A percentile compares a stretch with the other conserved stretches of the same genome.
These are phyloP conservation scores for Kryphioiulus occultus DNA, from an alignment of 2,888 invertebrate genomes.

Conservation along the genomic window DNA sequence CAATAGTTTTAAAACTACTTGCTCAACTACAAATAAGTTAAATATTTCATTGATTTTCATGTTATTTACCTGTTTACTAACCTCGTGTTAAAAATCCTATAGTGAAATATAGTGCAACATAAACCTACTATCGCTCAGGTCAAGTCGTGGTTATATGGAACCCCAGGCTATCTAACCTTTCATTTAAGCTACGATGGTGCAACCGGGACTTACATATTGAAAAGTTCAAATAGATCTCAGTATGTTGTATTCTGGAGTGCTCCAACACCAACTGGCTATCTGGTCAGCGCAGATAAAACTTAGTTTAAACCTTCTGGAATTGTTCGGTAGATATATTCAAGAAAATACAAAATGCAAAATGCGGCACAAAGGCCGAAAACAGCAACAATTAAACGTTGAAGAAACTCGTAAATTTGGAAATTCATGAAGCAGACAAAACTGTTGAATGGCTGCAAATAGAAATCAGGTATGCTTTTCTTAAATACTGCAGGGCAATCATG, in stretches of 20 bases:
- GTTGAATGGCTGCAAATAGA: neutral
- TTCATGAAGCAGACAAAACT: slow-evolving; percentile 13
- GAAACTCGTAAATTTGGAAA: neutral
- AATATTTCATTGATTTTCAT: too few relatives aligned
- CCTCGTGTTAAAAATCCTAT: too few relatives aligned
- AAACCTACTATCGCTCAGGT: too few relatives aligned
- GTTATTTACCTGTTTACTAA: too few relatives aligned
- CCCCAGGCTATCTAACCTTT: too few relatives aligned
- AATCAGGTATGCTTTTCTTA: neutral
- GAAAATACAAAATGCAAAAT: neutral
- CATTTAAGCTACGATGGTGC: too few relatives aligned
- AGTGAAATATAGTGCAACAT: too few relatives aligned
- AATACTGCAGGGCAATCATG: neutral
- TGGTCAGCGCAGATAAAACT: neutral
- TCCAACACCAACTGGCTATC: neutral
- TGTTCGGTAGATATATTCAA: neutral
- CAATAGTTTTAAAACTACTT: too few relatives aligned
- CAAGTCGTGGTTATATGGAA: too few relatives aligned
- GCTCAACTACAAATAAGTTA: too few relatives aligned
- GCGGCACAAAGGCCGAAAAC: neutral
- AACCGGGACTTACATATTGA: too few relatives aligned
- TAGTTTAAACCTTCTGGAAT: neutral
- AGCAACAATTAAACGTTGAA: neutral
- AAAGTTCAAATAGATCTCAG: neutral
- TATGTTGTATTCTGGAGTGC: neutral